Percentiles rank a stretch among this genome's conserved stretches.
Evolutionary conservation across 2,888 invertebrate species (phyloP).

Genomic region (Sesia apiformis): DNA sequence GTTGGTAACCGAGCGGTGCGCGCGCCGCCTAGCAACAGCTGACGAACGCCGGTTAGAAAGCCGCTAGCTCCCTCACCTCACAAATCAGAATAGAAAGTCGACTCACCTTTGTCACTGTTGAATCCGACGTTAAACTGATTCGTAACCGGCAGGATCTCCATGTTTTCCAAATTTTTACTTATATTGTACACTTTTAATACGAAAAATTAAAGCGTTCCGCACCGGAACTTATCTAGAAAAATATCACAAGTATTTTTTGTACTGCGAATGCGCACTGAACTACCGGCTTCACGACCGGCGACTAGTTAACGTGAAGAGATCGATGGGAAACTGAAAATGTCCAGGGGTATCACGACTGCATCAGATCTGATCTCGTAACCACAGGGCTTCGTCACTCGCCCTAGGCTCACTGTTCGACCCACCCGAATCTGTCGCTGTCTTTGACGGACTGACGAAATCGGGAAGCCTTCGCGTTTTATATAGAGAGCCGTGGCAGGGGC

Average conservation of each 20-base stretch:
- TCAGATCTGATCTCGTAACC: slow-evolving; percentile 74
- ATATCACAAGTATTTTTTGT: slow-evolving; percentile 75
- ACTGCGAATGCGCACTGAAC: slow-evolving; percentile 66
- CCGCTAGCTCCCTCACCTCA: slow-evolving; percentile 42
- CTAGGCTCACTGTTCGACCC: slow-evolving; percentile 57
- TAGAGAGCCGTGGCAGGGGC: slow-evolving; percentile 52
- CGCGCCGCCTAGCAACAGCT: slow-evolving; percentile 66
- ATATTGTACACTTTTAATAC: slow-evolving; percentile 71
- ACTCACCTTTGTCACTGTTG: slow-evolving; percentile 83
- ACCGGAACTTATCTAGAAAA: slow-evolving; percentile 66
- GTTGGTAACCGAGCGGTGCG: slow-evolving; percentile 24
- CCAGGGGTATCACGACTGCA: slow-evolving; percentile 61
- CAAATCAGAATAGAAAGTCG: slow-evolving; percentile 52
- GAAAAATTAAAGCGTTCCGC: slow-evolving; percentile 58
- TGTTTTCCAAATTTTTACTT: slow-evolving; percentile 76
- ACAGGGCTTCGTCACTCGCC: slow-evolving; percentile 67
- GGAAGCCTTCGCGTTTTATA: slow-evolving; percentile 57
- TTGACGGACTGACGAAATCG: slow-evolving; percentile 65
- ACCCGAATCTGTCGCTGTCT: slow-evolving; percentile 67
- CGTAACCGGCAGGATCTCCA: slow-evolving; percentile 87
- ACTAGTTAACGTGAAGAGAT: slow-evolving; percentile 63
- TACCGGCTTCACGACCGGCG: slow-evolving; percentile 51
- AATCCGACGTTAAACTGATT: slow-evolving; percentile 85
- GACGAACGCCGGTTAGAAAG: slow-evolving; percentile 55
- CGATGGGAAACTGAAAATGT: slow-evolving; percentile 58